Evolutionary conservation across 2,888 invertebrate genomes (phyloP).

Genomic region (Mythimna lalbum): DNA sequence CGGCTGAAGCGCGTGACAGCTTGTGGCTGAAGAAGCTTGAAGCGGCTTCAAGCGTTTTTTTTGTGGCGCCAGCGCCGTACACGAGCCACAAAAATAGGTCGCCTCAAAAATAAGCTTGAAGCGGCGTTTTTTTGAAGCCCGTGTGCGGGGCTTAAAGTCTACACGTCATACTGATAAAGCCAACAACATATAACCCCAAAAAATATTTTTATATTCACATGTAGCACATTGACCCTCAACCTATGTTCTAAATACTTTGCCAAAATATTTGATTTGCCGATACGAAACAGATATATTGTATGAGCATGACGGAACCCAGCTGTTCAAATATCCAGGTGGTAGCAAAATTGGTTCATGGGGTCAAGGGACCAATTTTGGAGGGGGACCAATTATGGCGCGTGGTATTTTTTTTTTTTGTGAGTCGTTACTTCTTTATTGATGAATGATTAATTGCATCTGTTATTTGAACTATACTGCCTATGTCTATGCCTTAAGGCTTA

Average conservation of each 20-base stretch:
- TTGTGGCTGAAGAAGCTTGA: no score
- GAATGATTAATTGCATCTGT: neutral
- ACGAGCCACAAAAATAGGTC: no score
- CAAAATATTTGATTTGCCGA: constrained; percentile 43
- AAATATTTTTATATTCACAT: constrained; percentile 33
- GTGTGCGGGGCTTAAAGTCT: no score
- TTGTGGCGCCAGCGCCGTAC: no score
- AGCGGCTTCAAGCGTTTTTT: no score
- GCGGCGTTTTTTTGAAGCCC: no score
- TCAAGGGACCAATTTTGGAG: constrained; percentile 35
- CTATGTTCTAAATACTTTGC: constrained; percentile 44
- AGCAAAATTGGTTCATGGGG: constrained; percentile 46
- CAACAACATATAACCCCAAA: constrained; percentile 19
- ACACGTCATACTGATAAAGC: neutral
- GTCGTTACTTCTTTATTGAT: neutral
- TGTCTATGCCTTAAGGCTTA: no score
- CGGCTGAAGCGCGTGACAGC: no score
- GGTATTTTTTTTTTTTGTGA: neutral
- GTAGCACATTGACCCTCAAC: constrained; percentile 32
- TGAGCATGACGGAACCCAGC: constrained; percentile 28
- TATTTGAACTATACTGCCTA: no score
- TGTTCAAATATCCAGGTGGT: constrained; percentile 45
- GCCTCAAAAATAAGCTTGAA: no score
- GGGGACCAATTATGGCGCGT: neutral
- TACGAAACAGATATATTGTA: constrained; percentile 32